These are phyloP conservation scores for Trichonephila clavipes DNA, from an alignment of 1,140 invertebrate species.

Conservation along the genomic window DNA sequence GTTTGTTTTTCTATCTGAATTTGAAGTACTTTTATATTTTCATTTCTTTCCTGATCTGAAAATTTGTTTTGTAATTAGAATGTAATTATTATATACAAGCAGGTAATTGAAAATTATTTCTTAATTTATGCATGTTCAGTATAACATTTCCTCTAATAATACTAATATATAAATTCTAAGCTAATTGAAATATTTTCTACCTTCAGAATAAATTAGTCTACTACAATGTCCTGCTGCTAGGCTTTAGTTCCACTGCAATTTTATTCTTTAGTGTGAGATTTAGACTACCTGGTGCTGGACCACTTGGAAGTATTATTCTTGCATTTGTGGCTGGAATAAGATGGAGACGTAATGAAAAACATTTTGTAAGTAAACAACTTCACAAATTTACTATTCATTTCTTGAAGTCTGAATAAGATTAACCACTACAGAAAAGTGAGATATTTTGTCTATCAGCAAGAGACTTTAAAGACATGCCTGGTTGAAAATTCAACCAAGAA, in stretches of 20 bases:
- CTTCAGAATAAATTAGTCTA: conserved; percentile 12
- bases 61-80: no score
- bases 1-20: no score
- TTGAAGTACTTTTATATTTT: no score
- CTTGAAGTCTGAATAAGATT: not conserved
- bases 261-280: conserved; percentile 91
- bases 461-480: not conserved
- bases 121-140: no score
- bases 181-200: not conserved
- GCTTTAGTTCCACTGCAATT: conserved; percentile 88
- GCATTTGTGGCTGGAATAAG: conserved; percentile 32
- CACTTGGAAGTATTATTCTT: conserved; percentile 85
- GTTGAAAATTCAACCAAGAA: not conserved
- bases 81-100: no score
- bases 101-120: no score
- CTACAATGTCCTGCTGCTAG: conserved; percentile 82
- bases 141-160: no score
- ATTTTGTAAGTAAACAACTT: conserved; percentile 15
- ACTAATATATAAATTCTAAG: no score
- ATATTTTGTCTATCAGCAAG: not conserved
- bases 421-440: not conserved
- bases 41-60: no score
- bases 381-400: not conserved
- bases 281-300: conserved; percentile 90
- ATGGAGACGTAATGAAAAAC: not conserved